Evolutionary conservation across 2,888 invertebrate genomes (phyloP).

Genomic region (Chydorus sphaericus): DNA sequence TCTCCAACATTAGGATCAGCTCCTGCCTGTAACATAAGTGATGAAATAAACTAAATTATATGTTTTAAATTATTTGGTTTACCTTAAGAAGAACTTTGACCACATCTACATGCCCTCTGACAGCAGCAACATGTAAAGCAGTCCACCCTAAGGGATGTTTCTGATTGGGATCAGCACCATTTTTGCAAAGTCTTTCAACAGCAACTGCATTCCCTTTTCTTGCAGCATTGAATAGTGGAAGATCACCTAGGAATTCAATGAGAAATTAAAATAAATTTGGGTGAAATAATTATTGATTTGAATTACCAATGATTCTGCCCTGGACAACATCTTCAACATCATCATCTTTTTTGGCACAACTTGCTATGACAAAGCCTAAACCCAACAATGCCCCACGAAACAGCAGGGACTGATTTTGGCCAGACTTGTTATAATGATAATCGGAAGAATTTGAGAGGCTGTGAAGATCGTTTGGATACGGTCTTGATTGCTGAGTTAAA

Average conservation of each 20-base stretch:
- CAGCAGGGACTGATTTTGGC: too few species aligned
- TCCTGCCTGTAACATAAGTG: constrained; percentile 39
- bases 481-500: too few species aligned
- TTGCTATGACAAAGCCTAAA: not conserved
- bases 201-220: constrained; percentile 5
- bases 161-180: constrained; percentile 45
- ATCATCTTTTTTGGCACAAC: constrained; percentile 1
- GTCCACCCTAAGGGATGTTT: constrained; percentile 75
- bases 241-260: not conserved
- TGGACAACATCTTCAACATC: not conserved
- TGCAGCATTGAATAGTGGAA: constrained; percentile 7
- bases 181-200: constrained; percentile 28
- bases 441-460: too few species aligned
- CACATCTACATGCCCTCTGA: constrained; percentile 49
- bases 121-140: constrained; percentile 65
- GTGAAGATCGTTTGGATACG: too few species aligned
- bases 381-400: not conserved
- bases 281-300: too few species aligned
- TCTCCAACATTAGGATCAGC: constrained; percentile 63
- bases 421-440: too few species aligned
- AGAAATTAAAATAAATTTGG: not conserved
- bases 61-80: not conserved
- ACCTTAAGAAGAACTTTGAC: constrained; percentile 40
- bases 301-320: not conserved
- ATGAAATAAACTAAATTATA: constrained; percentile 23